A percentile compares a stretch with the other conserved stretches of the same genome.
phyloP scores from a whole-genome alignment of 1,140 invertebrate species.

The Ceratosolen fusciceps region DNA sequence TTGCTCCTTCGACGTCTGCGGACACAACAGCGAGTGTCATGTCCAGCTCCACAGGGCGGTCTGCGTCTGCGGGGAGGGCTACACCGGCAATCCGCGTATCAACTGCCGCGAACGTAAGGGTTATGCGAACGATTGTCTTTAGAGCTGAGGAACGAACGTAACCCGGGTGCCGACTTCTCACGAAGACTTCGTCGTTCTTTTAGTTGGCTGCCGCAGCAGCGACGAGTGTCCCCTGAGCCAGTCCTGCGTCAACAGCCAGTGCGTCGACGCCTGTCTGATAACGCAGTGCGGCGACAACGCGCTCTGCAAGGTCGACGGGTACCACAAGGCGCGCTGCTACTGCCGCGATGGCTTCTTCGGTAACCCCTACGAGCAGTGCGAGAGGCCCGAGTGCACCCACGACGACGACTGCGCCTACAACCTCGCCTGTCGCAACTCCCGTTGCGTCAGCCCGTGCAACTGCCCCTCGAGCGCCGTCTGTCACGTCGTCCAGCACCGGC shows the following conservation, averaged over 20 bases:
- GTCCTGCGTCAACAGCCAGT: constrained; percentile 88
- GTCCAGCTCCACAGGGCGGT: constrained; percentile 86
- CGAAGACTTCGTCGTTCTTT: constrained; percentile 15
- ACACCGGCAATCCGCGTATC: constrained; percentile 86
- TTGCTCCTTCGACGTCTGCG: constrained; percentile 82
- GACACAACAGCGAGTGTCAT: constrained; percentile 85
- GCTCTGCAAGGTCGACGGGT: constrained; percentile 79
- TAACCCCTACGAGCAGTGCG: constrained; percentile 82
- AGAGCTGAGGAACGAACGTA: not conserved
- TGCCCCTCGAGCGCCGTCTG: constrained; percentile 82
- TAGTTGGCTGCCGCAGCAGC: constrained; percentile 88
- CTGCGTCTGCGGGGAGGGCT: constrained; percentile 87
- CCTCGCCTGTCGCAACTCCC: constrained; percentile 81
- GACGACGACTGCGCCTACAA: constrained; percentile 83
- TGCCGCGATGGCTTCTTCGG: constrained; percentile 83
- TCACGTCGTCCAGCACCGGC: constrained; percentile 81
- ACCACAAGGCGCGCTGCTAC: constrained; percentile 83
- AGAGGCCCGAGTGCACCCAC: constrained; percentile 81
- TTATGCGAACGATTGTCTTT: not conserved
- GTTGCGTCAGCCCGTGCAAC: constrained; percentile 85
- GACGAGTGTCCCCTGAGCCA: constrained; percentile 86
- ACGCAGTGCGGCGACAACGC: constrained; percentile 88
- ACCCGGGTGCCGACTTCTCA: too few species aligned
- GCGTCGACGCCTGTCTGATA: constrained; percentile 84
- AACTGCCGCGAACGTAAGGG: constrained; percentile 80